Conservation (phyloP, 2,113 vertebrate genomes). For the Corythornis vintsioides region DNA sequence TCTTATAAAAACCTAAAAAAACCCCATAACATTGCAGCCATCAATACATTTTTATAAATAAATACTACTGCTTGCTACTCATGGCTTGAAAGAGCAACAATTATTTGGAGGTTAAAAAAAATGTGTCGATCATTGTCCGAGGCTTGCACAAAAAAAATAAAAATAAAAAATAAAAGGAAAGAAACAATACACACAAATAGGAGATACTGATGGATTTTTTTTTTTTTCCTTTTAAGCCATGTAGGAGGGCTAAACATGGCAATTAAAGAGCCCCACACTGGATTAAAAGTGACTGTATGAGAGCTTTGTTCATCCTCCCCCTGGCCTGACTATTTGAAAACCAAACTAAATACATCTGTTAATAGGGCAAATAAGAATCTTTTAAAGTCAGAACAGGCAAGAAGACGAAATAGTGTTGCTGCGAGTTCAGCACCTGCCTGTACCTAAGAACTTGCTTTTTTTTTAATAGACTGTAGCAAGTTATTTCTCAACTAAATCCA, state of each 20-base stretch:
- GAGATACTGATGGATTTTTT: slow-evolving; percentile 23
- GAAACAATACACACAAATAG: background rate
- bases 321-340: background rate
- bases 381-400: background rate
- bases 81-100: slow-evolving; percentile 27
- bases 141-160: background rate
- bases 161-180: background rate
- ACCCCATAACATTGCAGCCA: background rate
- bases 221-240: background rate
- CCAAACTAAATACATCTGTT: background rate
- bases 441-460: background rate
- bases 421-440: background rate
- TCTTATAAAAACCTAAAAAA: slow-evolving; percentile 58
- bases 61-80: background rate
- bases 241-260: background rate
- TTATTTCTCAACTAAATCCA: background rate
- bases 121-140: background rate
- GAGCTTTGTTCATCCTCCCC: slow-evolving; percentile 23
- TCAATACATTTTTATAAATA: slow-evolving; percentile 57
- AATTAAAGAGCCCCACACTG: background rate
- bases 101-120: slow-evolving; percentile 40
- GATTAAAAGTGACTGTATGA: slow-evolving; percentile 25
- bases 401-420: background rate
- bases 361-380: background rate
- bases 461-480: background rate